phyloP scores from a whole-genome alignment of 2,888 invertebrate genomes.

The Serripes groenlandicus region DNA sequence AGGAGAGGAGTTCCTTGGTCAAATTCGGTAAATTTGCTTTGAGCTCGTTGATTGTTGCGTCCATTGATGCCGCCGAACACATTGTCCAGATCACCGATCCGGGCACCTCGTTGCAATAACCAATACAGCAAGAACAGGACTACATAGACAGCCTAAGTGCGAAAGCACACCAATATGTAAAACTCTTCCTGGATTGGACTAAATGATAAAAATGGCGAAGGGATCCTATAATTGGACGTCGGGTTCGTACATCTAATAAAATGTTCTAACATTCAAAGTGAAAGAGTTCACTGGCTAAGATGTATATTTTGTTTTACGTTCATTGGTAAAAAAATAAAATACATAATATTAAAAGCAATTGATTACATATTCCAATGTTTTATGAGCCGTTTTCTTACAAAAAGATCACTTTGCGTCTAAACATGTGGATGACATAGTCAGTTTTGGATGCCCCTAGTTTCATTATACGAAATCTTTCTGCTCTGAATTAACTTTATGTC shows the following conservation, averaged over 20 bases:
- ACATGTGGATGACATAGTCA: too few species aligned
- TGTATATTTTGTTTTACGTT: too few species aligned
- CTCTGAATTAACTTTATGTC: too few species aligned
- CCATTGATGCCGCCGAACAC: constrained; percentile 53
- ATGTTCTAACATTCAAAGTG: too few species aligned
- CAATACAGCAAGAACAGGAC: constrained; percentile 49
- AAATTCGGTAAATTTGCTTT: constrained; percentile 55
- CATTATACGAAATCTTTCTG: too few species aligned
- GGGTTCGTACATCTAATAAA: too few species aligned
- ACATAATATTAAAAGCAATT: not conserved
- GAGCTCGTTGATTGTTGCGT: constrained; percentile 46
- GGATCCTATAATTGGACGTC: constrained; percentile 47
- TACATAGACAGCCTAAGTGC: constrained; percentile 41
- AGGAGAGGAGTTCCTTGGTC: constrained; percentile 52
- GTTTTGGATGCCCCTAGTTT: too few species aligned
- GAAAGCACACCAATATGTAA: constrained; percentile 16
- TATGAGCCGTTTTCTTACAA: too few species aligned
- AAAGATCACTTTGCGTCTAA: too few species aligned
- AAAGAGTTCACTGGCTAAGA: too few species aligned
- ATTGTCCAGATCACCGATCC: constrained; percentile 37
- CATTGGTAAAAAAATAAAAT: too few species aligned
- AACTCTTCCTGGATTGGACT: constrained; percentile 54
- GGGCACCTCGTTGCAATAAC: constrained; percentile 47
- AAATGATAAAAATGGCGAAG: constrained; percentile 44
- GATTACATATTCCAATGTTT: not conserved